Evolutionary conservation across 2,797 vertebrate species (phyloP).

Genomic region (Lutjanus argentimaculatus): DNA sequence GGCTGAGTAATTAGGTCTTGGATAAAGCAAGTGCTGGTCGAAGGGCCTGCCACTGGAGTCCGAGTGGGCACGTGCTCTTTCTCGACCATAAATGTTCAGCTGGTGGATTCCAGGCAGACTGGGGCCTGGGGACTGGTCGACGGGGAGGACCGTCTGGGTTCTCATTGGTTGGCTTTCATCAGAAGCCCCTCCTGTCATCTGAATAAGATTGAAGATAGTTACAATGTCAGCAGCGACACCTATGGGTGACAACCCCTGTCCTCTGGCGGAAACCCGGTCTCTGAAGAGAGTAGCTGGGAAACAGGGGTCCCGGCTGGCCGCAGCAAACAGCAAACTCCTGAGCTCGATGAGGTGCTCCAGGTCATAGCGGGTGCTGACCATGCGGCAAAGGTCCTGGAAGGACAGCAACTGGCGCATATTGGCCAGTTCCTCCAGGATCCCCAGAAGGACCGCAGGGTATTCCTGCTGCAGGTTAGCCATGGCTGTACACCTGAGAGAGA

Average conservation of each 20-base stretch:
- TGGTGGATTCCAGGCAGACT: conserved; percentile 88
- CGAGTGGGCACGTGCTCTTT: conserved; percentile 85
- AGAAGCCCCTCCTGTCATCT: conserved; percentile 90
- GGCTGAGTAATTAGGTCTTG: conserved; percentile 89
- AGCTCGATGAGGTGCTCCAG: conserved; percentile 92
- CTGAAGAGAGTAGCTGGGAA: conserved; percentile 97
- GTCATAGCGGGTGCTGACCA: conserved; percentile 94
- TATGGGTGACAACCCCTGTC: conserved; percentile 95
- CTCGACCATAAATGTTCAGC: conserved; percentile 81
- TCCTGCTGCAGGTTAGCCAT: conserved; percentile 88
- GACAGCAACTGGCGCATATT: conserved; percentile 91
- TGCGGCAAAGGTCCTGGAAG: conserved; percentile 96
- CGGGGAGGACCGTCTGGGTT: conserved; percentile 84
- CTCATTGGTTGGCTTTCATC: conserved; percentile 88
- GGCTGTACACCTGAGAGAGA: conserved; percentile 55
- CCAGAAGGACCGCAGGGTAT: conserved; percentile 91
- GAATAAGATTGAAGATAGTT: conserved; percentile 97
- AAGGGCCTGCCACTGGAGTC: conserved; percentile 82
- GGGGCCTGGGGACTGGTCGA: conserved; percentile 89
- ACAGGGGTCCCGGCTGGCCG: conserved; percentile 94
- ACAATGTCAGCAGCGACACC: conserved; percentile 96
- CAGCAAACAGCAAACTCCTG: conserved; percentile 93
- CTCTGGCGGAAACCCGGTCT: conserved; percentile 90
- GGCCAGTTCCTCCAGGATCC: conserved; percentile 95
- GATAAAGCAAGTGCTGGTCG: conserved; percentile 85